Evolutionary conservation across 2,797 vertebrate species (phyloP).

Genomic region (Molossus molossus): DNA sequence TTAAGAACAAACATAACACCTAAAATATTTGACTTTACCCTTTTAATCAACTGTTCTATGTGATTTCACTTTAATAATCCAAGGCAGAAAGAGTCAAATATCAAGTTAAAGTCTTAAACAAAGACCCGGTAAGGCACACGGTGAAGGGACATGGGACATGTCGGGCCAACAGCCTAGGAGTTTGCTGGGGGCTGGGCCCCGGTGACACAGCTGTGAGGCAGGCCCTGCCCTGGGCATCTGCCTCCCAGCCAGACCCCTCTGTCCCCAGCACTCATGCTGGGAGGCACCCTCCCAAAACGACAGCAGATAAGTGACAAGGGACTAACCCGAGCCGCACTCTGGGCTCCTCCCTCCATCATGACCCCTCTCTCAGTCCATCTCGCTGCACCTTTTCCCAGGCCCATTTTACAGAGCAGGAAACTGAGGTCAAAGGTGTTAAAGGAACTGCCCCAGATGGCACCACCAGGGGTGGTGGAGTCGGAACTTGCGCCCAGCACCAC

Average conservation of each 20-base stretch:
- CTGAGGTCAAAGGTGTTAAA: not conserved
- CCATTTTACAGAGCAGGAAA: not conserved
- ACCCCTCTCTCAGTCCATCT: no score
- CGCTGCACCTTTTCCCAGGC: rapidly evolving
- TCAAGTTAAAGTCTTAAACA: not conserved
- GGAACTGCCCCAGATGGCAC: not conserved
- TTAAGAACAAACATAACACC: not conserved
- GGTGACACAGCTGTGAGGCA: not conserved
- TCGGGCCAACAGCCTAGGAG: not conserved
- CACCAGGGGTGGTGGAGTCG: not conserved
- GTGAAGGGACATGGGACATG: rapidly evolving
- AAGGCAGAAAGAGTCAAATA: not conserved
- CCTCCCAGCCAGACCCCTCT: not conserved
- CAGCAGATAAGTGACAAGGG: rapidly evolving
- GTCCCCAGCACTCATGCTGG: rapidly evolving
- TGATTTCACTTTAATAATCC: not conserved
- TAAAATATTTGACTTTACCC: not conserved
- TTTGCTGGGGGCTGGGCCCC: rapidly evolving
- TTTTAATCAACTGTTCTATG: not conserved
- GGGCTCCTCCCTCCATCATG: not conserved
- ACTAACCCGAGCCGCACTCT: no score
- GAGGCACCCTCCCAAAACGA: not conserved
- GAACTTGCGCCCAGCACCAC: not conserved
- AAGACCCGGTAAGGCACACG: not conserved
- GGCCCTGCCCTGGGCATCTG: not conserved